phyloP scores from a whole-genome alignment of 2,797 vertebrate genomes.

The Mallotus villosus region DNA sequence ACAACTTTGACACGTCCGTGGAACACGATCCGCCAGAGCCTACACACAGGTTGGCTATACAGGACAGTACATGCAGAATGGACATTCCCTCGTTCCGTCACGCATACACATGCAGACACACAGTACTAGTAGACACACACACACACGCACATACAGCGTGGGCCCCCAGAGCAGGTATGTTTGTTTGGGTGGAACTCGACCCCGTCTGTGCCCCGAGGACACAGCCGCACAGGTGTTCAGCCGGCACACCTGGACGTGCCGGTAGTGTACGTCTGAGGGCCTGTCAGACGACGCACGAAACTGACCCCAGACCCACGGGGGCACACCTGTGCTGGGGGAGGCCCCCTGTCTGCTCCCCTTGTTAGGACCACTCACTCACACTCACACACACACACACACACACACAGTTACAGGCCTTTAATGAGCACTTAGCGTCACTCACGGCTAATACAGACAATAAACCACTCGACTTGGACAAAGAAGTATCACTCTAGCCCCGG shows the following conservation, averaged over 20 bases:
- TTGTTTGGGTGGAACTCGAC: conserved; percentile 74
- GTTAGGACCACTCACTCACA: conserved; percentile 24
- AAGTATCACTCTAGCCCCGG: conserved; percentile 29
- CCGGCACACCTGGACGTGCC: conserved; percentile 57
- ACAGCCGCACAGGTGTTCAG: conserved; percentile 65
- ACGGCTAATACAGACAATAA: conserved; percentile 49
- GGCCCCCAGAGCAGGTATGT: conserved; percentile 42
- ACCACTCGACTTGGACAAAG: conserved; percentile 46
- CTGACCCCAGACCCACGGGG: conserved; percentile 64
- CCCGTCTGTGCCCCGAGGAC: conserved; percentile 66
- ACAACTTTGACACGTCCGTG: conserved; percentile 56
- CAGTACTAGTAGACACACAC: conserved; percentile 19
- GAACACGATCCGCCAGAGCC: conserved; percentile 60
- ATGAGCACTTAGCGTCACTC: conserved; percentile 58
- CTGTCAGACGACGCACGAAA: conserved; percentile 68
- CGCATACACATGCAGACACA: conserved; percentile 28
- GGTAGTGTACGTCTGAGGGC: conserved; percentile 46
- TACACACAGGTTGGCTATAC: conserved; percentile 46
- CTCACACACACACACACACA: conserved; percentile 13
- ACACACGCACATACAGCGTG: conserved; percentile 17
- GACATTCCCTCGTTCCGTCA: neutral
- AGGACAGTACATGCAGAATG: conserved; percentile 36
- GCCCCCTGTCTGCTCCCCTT: conserved; percentile 39
- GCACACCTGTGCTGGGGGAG: conserved; percentile 71
- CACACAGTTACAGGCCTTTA: conserved; percentile 44